Conservation (phyloP, 2,888 invertebrate species). For the Dryomyza anilis region DNA sequence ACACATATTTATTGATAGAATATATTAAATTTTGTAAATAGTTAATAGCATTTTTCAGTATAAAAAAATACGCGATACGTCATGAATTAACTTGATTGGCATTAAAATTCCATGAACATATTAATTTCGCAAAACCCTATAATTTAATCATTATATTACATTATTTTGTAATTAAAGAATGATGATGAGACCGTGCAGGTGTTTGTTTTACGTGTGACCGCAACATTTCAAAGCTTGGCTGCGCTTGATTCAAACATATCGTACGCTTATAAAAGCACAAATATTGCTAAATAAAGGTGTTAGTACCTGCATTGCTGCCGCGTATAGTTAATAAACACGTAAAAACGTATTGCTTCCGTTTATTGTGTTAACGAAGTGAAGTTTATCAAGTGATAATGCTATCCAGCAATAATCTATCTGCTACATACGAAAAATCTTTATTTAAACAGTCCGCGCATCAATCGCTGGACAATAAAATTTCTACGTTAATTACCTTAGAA, state of each 20-base stretch:
- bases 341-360: background rate
- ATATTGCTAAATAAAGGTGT: background rate
- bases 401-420: too few relatives aligned
- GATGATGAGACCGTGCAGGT: slow-evolving; percentile 1
- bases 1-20: too few relatives aligned
- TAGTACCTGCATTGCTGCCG: background rate
- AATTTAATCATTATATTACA: too few relatives aligned
- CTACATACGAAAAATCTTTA: too few relatives aligned
- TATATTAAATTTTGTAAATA: too few relatives aligned
- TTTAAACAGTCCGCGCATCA: too few relatives aligned
- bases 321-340: background rate
- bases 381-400: too few relatives aligned
- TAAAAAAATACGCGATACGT: too few relatives aligned
- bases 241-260: background rate
- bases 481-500: too few relatives aligned
- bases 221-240: background rate
- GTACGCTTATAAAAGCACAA: slow-evolving; percentile 2
- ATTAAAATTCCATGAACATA: background rate
- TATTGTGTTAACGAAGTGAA: slow-evolving; percentile 23
- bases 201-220: background rate
- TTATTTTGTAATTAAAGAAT: background rate
- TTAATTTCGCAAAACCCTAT: too few relatives aligned
- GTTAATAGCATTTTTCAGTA: too few relatives aligned
- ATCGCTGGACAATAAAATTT: too few relatives aligned
- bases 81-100: background rate